phyloP scores from a whole-genome alignment of 2,797 vertebrate species.

The Megaceryle alcyon region DNA sequence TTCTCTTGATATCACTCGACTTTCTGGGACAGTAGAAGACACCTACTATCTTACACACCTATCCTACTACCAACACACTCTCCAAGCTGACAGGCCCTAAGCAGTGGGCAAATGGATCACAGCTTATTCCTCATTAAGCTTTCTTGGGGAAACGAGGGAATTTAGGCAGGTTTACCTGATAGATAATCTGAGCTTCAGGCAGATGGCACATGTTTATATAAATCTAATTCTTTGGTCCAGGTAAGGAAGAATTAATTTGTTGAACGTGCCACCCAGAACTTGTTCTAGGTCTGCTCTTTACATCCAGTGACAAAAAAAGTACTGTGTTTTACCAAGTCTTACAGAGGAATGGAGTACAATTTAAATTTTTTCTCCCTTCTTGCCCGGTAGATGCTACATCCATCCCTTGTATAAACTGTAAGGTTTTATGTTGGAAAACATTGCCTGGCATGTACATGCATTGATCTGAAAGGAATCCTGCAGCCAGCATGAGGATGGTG shows the following conservation, averaged over 20 bases:
- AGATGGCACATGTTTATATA: conserved; percentile 3
- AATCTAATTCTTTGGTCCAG: conserved; percentile 42
- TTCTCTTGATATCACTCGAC: neutral
- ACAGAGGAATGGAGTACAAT: neutral
- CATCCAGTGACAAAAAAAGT: neutral
- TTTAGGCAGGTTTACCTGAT: neutral
- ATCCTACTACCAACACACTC: neutral
- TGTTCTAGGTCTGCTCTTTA: neutral
- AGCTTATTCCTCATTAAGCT: neutral
- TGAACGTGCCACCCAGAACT: neutral
- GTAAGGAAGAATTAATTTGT: neutral
- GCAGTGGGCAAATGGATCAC: rapidly evolving
- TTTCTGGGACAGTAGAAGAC: neutral
- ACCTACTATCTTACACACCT: neutral
- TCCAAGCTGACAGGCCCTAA: neutral
- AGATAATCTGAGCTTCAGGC: neutral
- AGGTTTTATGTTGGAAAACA: neutral
- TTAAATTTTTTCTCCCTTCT: neutral
- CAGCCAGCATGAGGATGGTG: neutral
- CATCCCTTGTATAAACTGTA: neutral
- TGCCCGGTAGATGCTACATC: neutral
- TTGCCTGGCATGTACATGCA: neutral
- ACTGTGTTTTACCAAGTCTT: neutral
- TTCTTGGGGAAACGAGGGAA: neutral
- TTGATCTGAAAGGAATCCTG: neutral